Base-by-base conservation (phyloP, 2,113 vertebrate species). In the Acrocephalus kingi region DNA sequence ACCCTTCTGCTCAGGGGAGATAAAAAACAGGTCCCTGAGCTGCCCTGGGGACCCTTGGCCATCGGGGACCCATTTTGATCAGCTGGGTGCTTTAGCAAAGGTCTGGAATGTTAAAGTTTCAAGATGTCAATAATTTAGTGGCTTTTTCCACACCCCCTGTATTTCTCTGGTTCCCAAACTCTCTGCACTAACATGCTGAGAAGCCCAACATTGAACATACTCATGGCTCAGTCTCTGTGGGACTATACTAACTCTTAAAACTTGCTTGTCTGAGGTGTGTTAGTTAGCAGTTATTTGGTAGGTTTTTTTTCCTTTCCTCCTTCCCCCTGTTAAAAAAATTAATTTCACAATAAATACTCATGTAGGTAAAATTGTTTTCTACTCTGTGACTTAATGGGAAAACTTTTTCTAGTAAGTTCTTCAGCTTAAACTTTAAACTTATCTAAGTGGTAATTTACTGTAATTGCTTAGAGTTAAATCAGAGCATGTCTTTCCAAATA, bases 391-490 rank as follows among this genome's bases (percentile, higher is more conserved):
- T 94, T 86, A 81, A 83, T 13, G 10, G 46, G 9, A 92, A 86
- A 22, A 59, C 7, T 61, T 81, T 75, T 62, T 74, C 67, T 71
- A 59, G 18, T 80, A 77, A 91, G 35, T 33, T 92, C 30, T 55
- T 92, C 66, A 52, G 15, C 12, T 35, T 35, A 35, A 35, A 62
- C 75, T 87, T 92, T 58, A 77, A 45, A 77, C 61, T 93, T 94
- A 43, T 8, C 52, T 11, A 35, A 56, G 39, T 54, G 74, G 58
- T 85, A 68, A 96, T 91, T 89, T 72, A 91, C 52, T 68, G 30
- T 63, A 90, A 96, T 84, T 95, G 25, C 23, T 67, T 54, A 55
- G 30, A 62, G 23, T 92, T 73, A 89, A 78, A 84, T 77, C 80
- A 66, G 58, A 75, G 31, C 27, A 54, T 28, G 6, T 78, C 27